phyloP scores from a whole-genome alignment of 2,888 invertebrate genomes.

The Saturnia pavonia region DNA sequence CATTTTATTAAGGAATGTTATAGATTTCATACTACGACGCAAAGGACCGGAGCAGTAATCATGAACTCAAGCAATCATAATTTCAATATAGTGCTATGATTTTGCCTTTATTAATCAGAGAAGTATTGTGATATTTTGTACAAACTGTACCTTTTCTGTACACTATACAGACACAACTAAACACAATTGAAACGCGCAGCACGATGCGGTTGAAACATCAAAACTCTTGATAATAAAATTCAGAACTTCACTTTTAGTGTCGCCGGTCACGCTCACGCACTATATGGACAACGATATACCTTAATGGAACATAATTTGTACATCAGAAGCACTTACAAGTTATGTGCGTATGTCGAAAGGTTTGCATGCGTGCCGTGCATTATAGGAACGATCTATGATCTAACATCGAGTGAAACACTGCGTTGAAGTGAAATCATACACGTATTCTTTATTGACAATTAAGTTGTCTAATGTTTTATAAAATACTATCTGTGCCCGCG shows the following conservation, averaged over 20 bases:
- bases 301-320: not conserved
- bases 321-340: not conserved
- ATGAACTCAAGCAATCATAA: no score
- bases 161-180: no score
- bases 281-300: not conserved
- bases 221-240: not conserved
- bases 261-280: not conserved
- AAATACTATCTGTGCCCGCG: no score
- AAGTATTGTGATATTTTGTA: no score
- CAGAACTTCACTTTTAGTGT: not conserved
- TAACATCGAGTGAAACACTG: constrained; percentile 6
- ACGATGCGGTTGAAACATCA: not conserved
- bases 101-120: no score
- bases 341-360: constrained; percentile 6
- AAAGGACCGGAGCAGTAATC: no score
- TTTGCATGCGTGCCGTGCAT: constrained; percentile 9
- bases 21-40: no score
- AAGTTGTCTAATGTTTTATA: not conserved
- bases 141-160: no score
- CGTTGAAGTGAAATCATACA: not conserved
- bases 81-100: no score
- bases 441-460: not conserved
- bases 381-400: not conserved
- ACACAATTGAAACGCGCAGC: no score
- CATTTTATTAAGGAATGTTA: no score